Conservation (phyloP, 2,888 invertebrate genomes). For the Lasioglossum vierecki region DNA sequence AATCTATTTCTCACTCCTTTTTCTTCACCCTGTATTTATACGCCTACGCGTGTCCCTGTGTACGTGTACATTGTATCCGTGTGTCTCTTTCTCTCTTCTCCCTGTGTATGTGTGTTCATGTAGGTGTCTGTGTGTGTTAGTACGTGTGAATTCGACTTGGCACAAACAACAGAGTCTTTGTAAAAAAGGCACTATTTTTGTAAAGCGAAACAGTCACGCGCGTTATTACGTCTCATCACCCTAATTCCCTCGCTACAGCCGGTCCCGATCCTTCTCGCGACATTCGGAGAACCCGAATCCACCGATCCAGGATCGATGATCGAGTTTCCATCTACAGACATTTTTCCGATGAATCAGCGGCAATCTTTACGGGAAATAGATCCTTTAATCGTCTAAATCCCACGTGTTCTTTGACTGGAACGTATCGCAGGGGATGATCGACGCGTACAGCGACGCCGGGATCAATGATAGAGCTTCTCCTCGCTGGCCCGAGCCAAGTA, state of each 20-base stretch:
- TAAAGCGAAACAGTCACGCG: conserved; percentile 70
- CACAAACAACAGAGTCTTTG: conserved; percentile 74
- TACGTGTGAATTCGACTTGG: conserved; percentile 65
- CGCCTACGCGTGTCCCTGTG: conserved; percentile 31
- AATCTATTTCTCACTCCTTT: conserved; percentile 21
- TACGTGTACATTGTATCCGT: background rate
- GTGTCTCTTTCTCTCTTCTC: background rate
- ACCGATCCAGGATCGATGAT: background rate
- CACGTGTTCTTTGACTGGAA: background rate
- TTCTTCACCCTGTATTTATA: conserved; percentile 35
- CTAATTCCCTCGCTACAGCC: conserved; percentile 3
- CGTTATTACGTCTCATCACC: conserved; percentile 43
- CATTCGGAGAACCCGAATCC: background rate
- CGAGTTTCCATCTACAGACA: background rate
- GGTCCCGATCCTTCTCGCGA: background rate
- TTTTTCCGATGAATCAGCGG: background rate
- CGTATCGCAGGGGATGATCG: background rate
- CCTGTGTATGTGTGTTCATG: background rate
- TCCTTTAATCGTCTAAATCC: background rate
- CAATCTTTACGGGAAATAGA: background rate
- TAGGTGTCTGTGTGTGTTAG: background rate
- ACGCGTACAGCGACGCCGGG: background rate
- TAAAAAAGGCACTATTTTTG: conserved; percentile 75
- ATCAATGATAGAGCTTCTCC: background rate
- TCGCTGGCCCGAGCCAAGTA: background rate